These are phyloP conservation scores for Oreochromis grahami DNA, from an alignment of 2,797 vertebrate genomes.

Conservation along the genomic window DNA sequence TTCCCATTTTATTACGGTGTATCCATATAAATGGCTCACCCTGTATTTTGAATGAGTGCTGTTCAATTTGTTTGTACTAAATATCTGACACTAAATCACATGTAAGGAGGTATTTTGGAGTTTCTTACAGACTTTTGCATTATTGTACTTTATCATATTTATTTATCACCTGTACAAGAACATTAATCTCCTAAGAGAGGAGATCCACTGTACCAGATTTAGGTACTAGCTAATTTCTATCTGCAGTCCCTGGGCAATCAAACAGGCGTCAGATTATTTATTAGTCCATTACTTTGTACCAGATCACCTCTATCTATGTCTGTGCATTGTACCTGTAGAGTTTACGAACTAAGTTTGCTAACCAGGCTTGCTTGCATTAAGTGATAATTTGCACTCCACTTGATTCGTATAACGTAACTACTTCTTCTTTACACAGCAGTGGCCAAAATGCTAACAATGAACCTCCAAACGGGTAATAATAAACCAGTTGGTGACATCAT, in stretches of 20 bases:
- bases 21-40: too few species aligned
- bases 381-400: background rate
- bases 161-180: background rate
- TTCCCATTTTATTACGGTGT: too few species aligned
- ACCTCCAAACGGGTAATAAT: background rate
- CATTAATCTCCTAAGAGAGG: background rate
- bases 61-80: background rate
- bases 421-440: background rate
- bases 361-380: background rate
- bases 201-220: background rate
- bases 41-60: background rate
- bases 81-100: background rate
- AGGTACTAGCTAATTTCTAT: background rate
- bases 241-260: background rate
- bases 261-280: background rate
- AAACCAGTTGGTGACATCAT: background rate
- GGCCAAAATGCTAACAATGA: background rate
- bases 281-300: background rate
- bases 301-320: background rate
- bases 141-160: background rate
- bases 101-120: background rate
- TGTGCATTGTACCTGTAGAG: background rate
- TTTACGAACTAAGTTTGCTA: background rate
- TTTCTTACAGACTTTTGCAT: background rate
- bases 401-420: background rate